Evolutionary conservation across 2,113 vertebrate species (phyloP), one percentile per base, ranked within the genome.

Genomic region (Nibea coibor): DNA sequence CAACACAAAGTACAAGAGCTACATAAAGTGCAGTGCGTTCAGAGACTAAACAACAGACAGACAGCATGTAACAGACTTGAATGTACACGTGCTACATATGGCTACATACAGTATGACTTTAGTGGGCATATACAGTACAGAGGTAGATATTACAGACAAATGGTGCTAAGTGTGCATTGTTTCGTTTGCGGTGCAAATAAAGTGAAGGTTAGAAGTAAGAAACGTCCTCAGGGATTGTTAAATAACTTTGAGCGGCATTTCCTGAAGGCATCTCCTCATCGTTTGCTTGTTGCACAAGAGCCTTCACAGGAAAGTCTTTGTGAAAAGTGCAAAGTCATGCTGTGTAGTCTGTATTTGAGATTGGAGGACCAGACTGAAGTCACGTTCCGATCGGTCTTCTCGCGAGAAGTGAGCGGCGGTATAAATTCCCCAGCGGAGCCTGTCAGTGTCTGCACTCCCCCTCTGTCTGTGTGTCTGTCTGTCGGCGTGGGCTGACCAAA

Each of bases 311-410:
- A 72, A 47, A 59, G n/a, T 5, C 7, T 14, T 3, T 5, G 20
- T 48, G 31, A 81, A 92, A 94, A 87, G 20, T 94, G 95, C 94
- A 83, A 84, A 94, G 94, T 95, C 95, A 95, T 92, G 86, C 92
- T 92, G 80, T 58, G 59, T 88, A 17, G 78, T 22, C 19, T 5
- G 19, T 20, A n/a, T 10, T 24, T 42, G 6, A 63, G 35, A 17
- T 2, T 59, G 22, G n/a, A 24, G 17, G 31, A 10, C 22, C 19
- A 43, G 24, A 7, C 6, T 53, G 11, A 56, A 31, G 8, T 85
- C 79, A n/a, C 82, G 69, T 66, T 48, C 22, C 69, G 31, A n/a
- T 19, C 3, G 0, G n/a, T 63, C 0, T 14, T 85, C 48, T 93
- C 94, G 94, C 94, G 94, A 94, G 93, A 94, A 11, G 9, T 82